phyloP scores from a whole-genome alignment of 2,888 invertebrate genomes.

The Melipona beecheii region DNA sequence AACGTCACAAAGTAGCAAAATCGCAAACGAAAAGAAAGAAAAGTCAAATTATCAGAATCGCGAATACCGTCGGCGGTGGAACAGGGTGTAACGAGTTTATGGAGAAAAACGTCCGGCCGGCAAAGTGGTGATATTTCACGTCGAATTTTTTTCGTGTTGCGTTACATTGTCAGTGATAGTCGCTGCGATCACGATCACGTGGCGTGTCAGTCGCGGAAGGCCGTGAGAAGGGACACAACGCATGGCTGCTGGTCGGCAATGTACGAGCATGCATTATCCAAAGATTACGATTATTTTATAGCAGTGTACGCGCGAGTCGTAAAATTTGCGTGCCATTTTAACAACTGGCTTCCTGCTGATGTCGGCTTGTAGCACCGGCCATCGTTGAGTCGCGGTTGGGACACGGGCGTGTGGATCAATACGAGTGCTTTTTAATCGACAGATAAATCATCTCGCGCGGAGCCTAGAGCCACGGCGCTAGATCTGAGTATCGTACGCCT shows the following conservation, averaged over 20 bases:
- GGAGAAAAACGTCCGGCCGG: slow-evolving; percentile 32
- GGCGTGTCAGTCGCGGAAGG: not conserved
- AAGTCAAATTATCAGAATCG: slow-evolving; percentile 7
- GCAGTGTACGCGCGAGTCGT: slow-evolving; percentile 70
- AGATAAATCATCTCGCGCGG: slow-evolving; percentile 62
- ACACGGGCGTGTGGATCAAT: slow-evolving; percentile 45
- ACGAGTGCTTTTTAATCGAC: slow-evolving; percentile 68
- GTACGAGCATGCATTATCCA: slow-evolving; percentile 68
- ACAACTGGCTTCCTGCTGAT: slow-evolving; percentile 73
- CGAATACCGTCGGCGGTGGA: slow-evolving; percentile 35
- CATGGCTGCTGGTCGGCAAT: slow-evolving; percentile 69
- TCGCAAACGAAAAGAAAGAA: slow-evolving; percentile 9
- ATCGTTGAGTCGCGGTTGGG: slow-evolving; percentile 45
- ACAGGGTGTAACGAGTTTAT: slow-evolving; percentile 64
- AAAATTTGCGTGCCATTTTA: slow-evolving; percentile 73
- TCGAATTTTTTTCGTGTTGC: slow-evolving; percentile 55
- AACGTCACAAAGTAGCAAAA: not conserved
- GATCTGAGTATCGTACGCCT: too few species aligned
- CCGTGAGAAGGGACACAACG: slow-evolving; percentile 38
- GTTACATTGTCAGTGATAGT: slow-evolving; percentile 68
- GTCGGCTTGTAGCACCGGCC: slow-evolving; percentile 45
- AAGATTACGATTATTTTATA: slow-evolving; percentile 74
- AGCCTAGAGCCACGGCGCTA: slow-evolving; percentile 26
- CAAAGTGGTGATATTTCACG: slow-evolving; percentile 57
- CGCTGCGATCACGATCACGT: slow-evolving; percentile 38